These are phyloP conservation scores for Megamerina dolium DNA, from an alignment of 2,888 invertebrate species.

Conservation along the genomic window DNA sequence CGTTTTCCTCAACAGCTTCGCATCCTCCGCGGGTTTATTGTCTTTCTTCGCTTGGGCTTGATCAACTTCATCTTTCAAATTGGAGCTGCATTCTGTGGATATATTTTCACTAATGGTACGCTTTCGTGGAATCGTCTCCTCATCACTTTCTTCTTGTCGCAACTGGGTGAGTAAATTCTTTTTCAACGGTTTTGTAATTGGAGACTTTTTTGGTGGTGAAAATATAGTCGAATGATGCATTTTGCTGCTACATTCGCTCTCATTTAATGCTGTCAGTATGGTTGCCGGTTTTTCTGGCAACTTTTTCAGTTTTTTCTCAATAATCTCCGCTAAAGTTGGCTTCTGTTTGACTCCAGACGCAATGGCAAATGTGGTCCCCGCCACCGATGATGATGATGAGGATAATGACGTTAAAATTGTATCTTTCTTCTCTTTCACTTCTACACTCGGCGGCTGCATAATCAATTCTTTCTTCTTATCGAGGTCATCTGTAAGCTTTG, in stretches of 20 bases:
- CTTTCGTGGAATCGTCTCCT: slow-evolving; percentile 32
- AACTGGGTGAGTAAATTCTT: slow-evolving; percentile 38
- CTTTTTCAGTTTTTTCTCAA: slow-evolving; percentile 39
- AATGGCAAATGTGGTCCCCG: neutral
- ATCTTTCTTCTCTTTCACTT: too few species aligned
- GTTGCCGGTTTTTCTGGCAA: slow-evolving; percentile 28
- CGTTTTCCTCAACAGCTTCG: neutral
- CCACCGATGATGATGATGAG: slow-evolving; percentile 1
- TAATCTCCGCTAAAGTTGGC: slow-evolving; percentile 37
- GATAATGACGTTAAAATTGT: too few species aligned
- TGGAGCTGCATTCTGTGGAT: neutral
- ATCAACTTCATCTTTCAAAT: neutral
- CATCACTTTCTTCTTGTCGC: slow-evolving; percentile 34
- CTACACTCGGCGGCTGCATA: neutral
- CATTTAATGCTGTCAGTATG: too few species aligned
- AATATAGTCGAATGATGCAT: neutral
- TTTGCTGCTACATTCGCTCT: too few species aligned
- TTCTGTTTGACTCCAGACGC: slow-evolving; percentile 23
- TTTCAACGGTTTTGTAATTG: slow-evolving; percentile 38
- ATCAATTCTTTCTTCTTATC: neutral
- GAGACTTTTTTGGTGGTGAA: slow-evolving; percentile 27
- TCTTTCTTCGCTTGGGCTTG: neutral
- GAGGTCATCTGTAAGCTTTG: neutral
- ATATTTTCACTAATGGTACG: slow-evolving; percentile 31
- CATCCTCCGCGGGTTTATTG: neutral